Percentiles rank a stretch among this genome's conserved stretches.
phyloP scores from a whole-genome alignment of 1,140 invertebrate species.

The Muscidifurax raptorellus region DNA sequence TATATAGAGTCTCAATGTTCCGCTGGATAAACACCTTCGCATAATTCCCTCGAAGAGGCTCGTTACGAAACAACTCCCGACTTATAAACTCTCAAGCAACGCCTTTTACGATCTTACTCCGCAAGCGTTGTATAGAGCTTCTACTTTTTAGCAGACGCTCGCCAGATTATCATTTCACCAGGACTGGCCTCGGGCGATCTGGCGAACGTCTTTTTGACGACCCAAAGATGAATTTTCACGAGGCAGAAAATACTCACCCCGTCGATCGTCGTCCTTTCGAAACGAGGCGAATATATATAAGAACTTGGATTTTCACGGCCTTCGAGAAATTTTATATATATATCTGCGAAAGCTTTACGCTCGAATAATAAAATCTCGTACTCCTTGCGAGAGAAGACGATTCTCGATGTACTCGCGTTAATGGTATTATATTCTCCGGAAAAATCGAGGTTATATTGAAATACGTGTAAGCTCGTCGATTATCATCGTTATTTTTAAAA shows the following conservation, averaged over 20 bases:
- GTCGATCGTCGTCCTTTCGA: neutral
- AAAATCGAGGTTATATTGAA: no score
- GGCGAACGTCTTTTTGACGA: slow-evolving; percentile 27
- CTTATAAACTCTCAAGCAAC: neutral
- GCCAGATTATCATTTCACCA: no score
- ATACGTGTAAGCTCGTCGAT: no score
- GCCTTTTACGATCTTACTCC: neutral
- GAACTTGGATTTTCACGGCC: neutral
- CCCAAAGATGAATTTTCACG: slow-evolving; percentile 26
- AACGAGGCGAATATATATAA: neutral
- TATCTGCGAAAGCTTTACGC: no score
- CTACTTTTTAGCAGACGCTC: neutral
- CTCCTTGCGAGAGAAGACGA: no score
- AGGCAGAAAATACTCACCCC: neutral
- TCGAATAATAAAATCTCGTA: no score
- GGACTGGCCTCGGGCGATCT: neutral
- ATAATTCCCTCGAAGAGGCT: neutral
- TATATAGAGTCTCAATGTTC: no score
- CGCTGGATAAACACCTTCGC: no score
- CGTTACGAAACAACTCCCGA: neutral
- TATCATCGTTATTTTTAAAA: no score
- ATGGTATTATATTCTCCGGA: no score
- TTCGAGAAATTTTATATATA: no score
- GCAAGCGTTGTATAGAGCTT: neutral
- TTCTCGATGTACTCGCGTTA: no score